phyloP scores from a whole-genome alignment of 2,888 invertebrate species.

The Halictus ligatus region DNA sequence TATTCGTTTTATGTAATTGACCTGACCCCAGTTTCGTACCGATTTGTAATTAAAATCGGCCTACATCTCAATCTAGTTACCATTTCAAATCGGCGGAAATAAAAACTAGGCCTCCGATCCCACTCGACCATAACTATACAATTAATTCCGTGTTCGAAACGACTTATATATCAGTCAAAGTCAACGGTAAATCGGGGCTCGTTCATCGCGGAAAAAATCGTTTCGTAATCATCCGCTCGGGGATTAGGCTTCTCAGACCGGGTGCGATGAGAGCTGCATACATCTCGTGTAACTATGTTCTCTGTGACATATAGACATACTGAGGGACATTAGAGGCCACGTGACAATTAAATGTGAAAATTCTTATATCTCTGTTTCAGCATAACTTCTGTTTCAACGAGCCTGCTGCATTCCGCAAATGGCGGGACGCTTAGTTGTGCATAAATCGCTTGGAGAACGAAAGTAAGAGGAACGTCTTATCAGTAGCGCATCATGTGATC shows the following conservation, averaged over 20 bases:
- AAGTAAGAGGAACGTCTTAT: slow-evolving; percentile 1
- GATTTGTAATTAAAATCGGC: slow-evolving; percentile 11
- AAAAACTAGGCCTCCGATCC: not conserved
- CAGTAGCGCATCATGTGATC: not conserved
- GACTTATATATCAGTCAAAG: not conserved
- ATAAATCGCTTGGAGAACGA: not conserved
- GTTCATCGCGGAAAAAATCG: not conserved
- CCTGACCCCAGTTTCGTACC: not conserved
- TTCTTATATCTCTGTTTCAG: not conserved
- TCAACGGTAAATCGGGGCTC: not conserved
- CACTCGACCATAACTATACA: not conserved
- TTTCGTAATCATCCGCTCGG: not conserved
- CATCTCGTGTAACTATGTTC: not conserved
- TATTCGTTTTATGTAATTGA: not conserved
- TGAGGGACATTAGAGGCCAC: not conserved
- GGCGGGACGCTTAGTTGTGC: not conserved
- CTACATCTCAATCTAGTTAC: not conserved
- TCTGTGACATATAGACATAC: not conserved
- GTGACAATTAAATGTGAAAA: not conserved
- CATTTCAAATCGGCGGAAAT: not conserved
- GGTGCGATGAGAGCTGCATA: not conserved
- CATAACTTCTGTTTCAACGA: not conserved
- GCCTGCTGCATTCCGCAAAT: not conserved
- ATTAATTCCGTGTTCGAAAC: not conserved
- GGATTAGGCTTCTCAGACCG: not conserved